Evolutionary conservation across 1,140 invertebrate genomes (phyloP).

Genomic region (Diorhabda elongata): DNA sequence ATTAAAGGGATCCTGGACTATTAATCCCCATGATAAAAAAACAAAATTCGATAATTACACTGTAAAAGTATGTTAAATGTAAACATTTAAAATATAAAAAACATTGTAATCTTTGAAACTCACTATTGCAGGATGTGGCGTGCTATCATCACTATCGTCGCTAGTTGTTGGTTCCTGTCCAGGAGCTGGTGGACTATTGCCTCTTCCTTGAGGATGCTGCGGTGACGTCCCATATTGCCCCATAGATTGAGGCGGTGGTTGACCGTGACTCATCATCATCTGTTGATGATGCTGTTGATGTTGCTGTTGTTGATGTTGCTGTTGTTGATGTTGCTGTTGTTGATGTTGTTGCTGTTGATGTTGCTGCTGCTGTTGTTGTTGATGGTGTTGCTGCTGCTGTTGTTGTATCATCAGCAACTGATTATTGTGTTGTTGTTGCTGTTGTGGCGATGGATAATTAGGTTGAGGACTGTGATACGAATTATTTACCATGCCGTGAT

Average conservation of each 20-base stretch:
- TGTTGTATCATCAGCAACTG: slow-evolving; percentile 4
- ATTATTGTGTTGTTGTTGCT: slow-evolving; percentile 19
- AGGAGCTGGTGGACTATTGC: slow-evolving; percentile 54
- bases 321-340: slow-evolving; percentile 59
- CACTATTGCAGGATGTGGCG: slow-evolving; percentile 66
- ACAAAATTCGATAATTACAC: no score
- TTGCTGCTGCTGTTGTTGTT: slow-evolving; percentile 54
- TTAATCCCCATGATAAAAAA: no score
- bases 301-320: slow-evolving; percentile 49
- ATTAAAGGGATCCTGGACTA: no score
- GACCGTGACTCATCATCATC: slow-evolving; percentile 56
- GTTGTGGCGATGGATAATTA: slow-evolving; percentile 39
- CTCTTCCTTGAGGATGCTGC: slow-evolving; percentile 57
- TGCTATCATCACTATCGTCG: slow-evolving; percentile 85
- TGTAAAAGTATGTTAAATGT: neutral
- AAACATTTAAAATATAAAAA: neutral
- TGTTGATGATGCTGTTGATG: slow-evolving; percentile 54
- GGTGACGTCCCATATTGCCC: slow-evolving; percentile 52
- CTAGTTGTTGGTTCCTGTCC: slow-evolving; percentile 67
- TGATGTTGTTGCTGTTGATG: slow-evolving; percentile 48
- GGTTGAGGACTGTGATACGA: slow-evolving; percentile 46
- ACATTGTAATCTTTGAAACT: neutral
- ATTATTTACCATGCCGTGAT: slow-evolving; percentile 51
- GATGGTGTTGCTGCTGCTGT: slow-evolving; percentile 5
- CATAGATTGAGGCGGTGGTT: slow-evolving; percentile 49